A percentile compares a stretch with the other conserved stretches of the same genome.
These are phyloP conservation scores for Leptinotarsa haldemani DNA, from an alignment of 2,888 invertebrate genomes.

Conservation along the genomic window DNA sequence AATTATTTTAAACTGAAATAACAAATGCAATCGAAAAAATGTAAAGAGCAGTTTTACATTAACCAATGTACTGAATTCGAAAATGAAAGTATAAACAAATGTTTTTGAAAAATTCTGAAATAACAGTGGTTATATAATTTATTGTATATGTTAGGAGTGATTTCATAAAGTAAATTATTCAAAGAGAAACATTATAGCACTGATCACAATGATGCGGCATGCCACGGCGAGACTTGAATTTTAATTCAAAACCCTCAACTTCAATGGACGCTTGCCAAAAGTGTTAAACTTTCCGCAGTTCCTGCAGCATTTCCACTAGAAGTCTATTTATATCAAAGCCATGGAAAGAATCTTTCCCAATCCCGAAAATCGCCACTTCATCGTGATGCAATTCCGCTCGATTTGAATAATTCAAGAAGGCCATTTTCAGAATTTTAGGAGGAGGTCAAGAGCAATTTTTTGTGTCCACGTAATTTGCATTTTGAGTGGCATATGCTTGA, in stretches of 20 bases:
- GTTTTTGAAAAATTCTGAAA: too few relatives aligned
- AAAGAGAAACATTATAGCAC: background rate
- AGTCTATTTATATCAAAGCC: constrained; percentile 3
- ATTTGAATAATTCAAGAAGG: constrained; percentile 13
- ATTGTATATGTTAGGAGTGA: background rate
- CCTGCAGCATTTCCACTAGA: constrained; percentile 18
- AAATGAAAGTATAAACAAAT: too few relatives aligned
- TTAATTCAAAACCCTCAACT: background rate
- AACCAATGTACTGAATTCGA: too few relatives aligned
- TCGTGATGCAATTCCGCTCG: constrained; percentile 3
- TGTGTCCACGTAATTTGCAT: background rate
- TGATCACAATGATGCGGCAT: background rate
- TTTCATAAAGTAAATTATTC: background rate
- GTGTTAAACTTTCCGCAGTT: constrained; percentile 9
- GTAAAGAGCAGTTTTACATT: too few relatives aligned
- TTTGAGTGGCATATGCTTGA: background rate
- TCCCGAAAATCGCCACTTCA: constrained; percentile 11
- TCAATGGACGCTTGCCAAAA: constrained; percentile 12
- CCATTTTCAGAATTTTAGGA: too few relatives aligned
- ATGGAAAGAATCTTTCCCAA: background rate
- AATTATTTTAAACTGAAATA: too few relatives aligned
- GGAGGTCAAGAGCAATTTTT: background rate
- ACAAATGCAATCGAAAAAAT: too few relatives aligned
- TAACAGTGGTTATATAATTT: too few relatives aligned
- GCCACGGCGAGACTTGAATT: background rate